These are phyloP conservation scores for Chrysomela aeneicollis DNA, from an alignment of 2,888 invertebrate genomes.

Conservation along the genomic window DNA sequence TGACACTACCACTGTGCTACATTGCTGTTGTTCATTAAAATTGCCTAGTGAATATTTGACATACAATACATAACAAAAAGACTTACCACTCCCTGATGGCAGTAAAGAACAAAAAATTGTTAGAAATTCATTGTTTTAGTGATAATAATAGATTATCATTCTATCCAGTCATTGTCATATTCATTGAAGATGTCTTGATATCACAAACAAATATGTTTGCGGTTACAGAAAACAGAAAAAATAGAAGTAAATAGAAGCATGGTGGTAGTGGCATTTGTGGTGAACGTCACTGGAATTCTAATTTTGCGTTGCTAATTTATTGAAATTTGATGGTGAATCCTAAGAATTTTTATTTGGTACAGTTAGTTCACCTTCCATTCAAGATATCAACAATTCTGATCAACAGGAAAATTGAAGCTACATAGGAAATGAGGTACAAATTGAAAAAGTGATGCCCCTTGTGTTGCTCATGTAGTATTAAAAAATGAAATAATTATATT, in stretches of 20 bases:
- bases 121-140: background rate
- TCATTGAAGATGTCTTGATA: background rate
- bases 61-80: slow-evolving; percentile 47
- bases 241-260: background rate
- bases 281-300: no score
- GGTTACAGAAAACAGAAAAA: no score
- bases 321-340: no score
- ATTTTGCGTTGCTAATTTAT: no score
- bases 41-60: background rate
- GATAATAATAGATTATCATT: background rate
- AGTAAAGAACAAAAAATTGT: slow-evolving; percentile 25
- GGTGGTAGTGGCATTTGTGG: background rate
- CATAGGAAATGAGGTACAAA: no score
- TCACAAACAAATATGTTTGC: background rate
- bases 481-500: no score
- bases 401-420: no score
- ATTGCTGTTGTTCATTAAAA: background rate
- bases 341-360: no score
- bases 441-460: no score
- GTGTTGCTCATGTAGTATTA: no score
- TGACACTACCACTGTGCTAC: slow-evolving; percentile 2
- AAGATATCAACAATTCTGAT: no score
- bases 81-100: slow-evolving; percentile 59
- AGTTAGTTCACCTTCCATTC: no score
- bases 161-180: background rate